Conservation (phyloP, 2,797 vertebrate species). For the Alca torda region DNA sequence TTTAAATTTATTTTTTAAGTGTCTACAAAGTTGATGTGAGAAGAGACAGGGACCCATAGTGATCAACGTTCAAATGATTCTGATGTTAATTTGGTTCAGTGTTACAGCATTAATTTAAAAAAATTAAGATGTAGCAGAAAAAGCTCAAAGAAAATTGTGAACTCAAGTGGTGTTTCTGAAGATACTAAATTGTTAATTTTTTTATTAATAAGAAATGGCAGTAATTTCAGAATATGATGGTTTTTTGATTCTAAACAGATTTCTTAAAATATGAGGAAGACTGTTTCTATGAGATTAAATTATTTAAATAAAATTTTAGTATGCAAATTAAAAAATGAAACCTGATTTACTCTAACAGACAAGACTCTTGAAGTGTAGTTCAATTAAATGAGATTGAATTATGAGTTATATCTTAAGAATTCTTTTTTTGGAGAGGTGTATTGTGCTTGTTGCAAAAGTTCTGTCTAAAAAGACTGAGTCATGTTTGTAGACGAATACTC, state of each 20-base stretch:
- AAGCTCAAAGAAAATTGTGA: not conserved
- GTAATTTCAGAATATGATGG: not conserved
- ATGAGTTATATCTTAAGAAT: not conserved
- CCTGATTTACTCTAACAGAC: not conserved
- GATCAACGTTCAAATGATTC: not conserved
- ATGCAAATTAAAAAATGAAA: not conserved
- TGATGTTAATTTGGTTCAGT: not conserved
- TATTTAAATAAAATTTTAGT: not conserved
- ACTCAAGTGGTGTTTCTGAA: not conserved
- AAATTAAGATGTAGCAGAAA: not conserved
- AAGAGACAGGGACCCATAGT: not conserved
- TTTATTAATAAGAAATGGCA: not conserved
- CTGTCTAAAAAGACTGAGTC: accelerated
- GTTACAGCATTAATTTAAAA: not conserved
- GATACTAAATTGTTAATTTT: not conserved
- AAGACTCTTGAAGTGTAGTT: not conserved
- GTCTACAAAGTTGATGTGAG: not conserved
- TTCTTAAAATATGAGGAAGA: not conserved
- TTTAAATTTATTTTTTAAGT: not conserved
- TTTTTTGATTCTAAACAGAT: not conserved
- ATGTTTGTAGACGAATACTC: not conserved
- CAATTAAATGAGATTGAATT: not conserved
- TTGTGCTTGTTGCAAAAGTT: not conserved
- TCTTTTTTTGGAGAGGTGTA: not conserved
- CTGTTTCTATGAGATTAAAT: not conserved